Evolutionary conservation across 2,113 vertebrate species (phyloP).

Genomic region (Cricetomys ansorgei): DNA sequence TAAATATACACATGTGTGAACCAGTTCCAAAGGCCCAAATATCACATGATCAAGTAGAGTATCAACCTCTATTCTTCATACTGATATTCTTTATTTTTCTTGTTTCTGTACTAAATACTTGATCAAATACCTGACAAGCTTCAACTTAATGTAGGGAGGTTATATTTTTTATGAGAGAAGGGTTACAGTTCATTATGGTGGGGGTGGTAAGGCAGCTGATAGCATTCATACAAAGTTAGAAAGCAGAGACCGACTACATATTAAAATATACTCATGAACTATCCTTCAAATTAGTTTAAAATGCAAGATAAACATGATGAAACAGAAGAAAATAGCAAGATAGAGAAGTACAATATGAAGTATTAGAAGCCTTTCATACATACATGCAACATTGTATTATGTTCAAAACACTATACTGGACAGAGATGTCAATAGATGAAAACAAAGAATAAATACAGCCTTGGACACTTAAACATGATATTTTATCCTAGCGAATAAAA

Average conservation of each 20-base stretch:
- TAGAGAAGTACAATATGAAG: not conserved
- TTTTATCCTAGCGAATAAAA: conserved; percentile 30
- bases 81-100: not conserved
- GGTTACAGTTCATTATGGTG: not conserved
- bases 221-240: not conserved
- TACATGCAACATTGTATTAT: not conserved
- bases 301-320: not conserved
- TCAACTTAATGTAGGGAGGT: not conserved
- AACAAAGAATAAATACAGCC: not conserved
- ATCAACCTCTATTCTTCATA: no score
- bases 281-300: not conserved
- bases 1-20: not conserved
- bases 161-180: not conserved
- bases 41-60: not conserved
- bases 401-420: not conserved
- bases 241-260: not conserved
- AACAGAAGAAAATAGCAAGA: not conserved
- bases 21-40: not conserved
- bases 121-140: not conserved
- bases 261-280: not conserved
- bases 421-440: not conserved
- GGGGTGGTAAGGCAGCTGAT: not conserved
- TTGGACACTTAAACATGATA: not conserved
- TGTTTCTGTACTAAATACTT: not conserved
- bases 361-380: not conserved